Conservation (phyloP, 2,888 invertebrate genomes). For the Altica lythri region DNA sequence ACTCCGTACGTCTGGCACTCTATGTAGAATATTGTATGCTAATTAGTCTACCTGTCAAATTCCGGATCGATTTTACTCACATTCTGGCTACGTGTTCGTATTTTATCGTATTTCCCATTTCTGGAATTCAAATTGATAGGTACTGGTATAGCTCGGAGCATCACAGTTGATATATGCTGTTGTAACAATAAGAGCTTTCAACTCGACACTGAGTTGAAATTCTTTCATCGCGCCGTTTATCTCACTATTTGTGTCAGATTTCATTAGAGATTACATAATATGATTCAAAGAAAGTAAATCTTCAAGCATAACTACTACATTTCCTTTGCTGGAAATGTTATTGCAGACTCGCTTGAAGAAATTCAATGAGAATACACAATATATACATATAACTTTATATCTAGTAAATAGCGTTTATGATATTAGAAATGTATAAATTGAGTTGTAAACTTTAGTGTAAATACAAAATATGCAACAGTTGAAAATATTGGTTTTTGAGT, state of each 20-base stretch:
- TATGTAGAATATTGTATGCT: constrained; percentile 2
- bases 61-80: constrained; percentile 3
- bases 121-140: not conserved
- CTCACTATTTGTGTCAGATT: constrained; percentile 2
- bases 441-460: no score
- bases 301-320: not conserved
- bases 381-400: no score
- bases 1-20: not conserved
- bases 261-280: constrained; percentile 3
- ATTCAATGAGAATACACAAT: no score
- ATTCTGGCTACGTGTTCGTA: not conserved
- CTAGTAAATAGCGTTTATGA: no score
- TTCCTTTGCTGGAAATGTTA: constrained; percentile 1
- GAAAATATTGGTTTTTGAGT: no score
- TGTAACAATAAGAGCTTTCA: not conserved
- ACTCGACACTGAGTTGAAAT: constrained; percentile 5
- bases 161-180: not conserved
- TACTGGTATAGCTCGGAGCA: not conserved
- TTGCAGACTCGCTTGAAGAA: no score
- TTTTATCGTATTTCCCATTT: not conserved
- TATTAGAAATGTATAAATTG: no score
- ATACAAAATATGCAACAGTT: no score
- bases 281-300: constrained; percentile 1
- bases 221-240: constrained; percentile 7
- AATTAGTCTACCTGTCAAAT: constrained; percentile 10